These are phyloP conservation scores for Linyphia triangularis DNA, from an alignment of 2,888 invertebrate species.

Conservation along the genomic window DNA sequence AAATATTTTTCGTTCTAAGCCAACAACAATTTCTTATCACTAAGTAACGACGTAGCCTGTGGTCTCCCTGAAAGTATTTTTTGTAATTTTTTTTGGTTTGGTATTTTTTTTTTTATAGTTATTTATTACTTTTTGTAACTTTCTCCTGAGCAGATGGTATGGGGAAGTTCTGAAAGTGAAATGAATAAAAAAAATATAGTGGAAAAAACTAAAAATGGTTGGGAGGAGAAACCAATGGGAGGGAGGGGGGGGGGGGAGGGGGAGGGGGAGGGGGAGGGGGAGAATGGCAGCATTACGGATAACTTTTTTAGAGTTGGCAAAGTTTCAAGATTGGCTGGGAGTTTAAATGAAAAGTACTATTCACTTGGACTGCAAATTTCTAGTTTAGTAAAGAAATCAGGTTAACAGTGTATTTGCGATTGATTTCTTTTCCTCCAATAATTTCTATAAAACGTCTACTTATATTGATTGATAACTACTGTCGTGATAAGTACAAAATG, in stretches of 20 bases:
- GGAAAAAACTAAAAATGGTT: neutral
- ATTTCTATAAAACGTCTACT: too few species aligned
- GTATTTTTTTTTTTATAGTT: slow-evolving; percentile 22
- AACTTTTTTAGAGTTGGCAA: slow-evolving; percentile 65
- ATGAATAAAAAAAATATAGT: slow-evolving; percentile 18
- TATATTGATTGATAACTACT: too few species aligned
- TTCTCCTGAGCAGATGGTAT: slow-evolving; percentile 53
- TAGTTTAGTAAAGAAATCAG: slow-evolving; percentile 22
- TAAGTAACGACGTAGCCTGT: slow-evolving; percentile 68
- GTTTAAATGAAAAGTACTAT: slow-evolving; percentile 50
- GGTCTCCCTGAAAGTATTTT: slow-evolving; percentile 38
- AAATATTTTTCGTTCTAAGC: slow-evolving; percentile 50
- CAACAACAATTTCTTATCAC: slow-evolving; percentile 72
- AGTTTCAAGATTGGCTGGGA: slow-evolving; percentile 47
- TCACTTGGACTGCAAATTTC: slow-evolving; percentile 36
- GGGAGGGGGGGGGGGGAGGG: neutral
- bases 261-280: neutral
- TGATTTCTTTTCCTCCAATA: neutral
- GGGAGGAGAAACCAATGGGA: neutral
- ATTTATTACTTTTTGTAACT: slow-evolving; percentile 68
- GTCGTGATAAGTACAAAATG: too few species aligned
- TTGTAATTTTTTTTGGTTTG: slow-evolving; percentile 15
- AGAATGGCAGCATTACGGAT: slow-evolving; percentile 40
- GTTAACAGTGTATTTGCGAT: slow-evolving; percentile 21
- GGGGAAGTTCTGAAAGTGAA: slow-evolving; percentile 15